Conservation (phyloP, 2,888 invertebrate genomes). For the Lysandra bellargus region DNA sequence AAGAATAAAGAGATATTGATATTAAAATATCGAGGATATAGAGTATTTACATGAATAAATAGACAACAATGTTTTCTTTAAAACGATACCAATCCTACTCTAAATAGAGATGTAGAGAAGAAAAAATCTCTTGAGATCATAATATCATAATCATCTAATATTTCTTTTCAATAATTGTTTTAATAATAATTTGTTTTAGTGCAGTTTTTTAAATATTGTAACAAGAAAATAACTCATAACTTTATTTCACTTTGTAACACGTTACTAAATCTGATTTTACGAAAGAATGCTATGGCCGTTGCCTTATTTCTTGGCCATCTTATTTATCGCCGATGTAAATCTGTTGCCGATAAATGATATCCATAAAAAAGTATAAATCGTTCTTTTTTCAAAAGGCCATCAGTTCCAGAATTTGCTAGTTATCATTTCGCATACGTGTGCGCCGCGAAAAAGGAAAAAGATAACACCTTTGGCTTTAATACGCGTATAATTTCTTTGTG, state of each 20-base stretch:
- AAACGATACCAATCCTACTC: neutral
- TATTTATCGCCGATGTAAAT: slow-evolving; percentile 22
- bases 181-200: no score
- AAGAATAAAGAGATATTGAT: neutral
- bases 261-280: neutral
- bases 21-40: neutral
- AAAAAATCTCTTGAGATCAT: neutral
- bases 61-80: neutral
- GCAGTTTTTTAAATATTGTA: no score
- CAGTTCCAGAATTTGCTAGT: slow-evolving; percentile 43
- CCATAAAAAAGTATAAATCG: slow-evolving; percentile 18
- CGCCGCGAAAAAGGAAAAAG: slow-evolving; percentile 54
- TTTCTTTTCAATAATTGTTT: neutral
- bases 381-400: slow-evolving; percentile 32
- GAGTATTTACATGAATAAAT: neutral
- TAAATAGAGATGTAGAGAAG: neutral
- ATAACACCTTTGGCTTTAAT: slow-evolving; percentile 77
- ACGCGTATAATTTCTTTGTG: slow-evolving; percentile 81
- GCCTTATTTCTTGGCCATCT: slow-evolving; percentile 26
- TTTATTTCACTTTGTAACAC: neutral
- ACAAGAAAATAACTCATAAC: neutral
- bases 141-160: neutral
- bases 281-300: slow-evolving; percentile 10
- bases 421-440: slow-evolving; percentile 42
- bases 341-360: slow-evolving; percentile 25